Evolutionary conservation across 2,888 invertebrate genomes (phyloP), one percentile per base, ranked within the genome.

Genomic region (Drosophila conformis): DNA sequence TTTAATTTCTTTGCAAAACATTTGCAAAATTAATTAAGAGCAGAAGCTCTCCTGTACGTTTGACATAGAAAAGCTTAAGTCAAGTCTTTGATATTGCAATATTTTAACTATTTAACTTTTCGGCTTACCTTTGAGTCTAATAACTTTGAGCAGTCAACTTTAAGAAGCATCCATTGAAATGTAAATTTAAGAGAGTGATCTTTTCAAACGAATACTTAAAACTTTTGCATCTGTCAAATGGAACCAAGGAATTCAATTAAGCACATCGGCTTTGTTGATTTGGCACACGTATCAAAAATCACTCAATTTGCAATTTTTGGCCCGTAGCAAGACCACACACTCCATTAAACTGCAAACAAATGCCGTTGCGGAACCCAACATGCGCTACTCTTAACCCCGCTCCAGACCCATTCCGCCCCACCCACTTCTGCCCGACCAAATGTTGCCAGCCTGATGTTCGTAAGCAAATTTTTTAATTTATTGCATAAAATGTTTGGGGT

Each of bases 401-500:
- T 38, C 5, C 4, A 33, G 25, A 1, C 4, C 42, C 38, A 4
- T 42, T 36, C 48, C 13, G 21, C 6, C 18, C 18, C 25, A 8
- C 1, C 25, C 46, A 15, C 4, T 46, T 21, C 15, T 3, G 25
- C 29, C 10, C 48, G 15, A 18, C 15, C 35, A 70, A 58, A 52
- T 42, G 56, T n/a, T 63, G 61, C 54, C 70, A 58, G 54, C 36
- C 56, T 57, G 56, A 73, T 72, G 71, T 76, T 78, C 83, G 73
- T 71, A 83, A 68, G 78, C 77, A 84, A 82, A 82, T 87, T 87
- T 89, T 85, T 82, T 82, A 89, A 87, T 87, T 89, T 87, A 87
- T 86, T 89, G 87, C 84, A 78, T 76, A 76, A 85, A 87, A 87
- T 89, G 73, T 85, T 82, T 80, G 72, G 73, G 74, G 73, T 82